Conservation (phyloP, 2,888 invertebrate genomes). For the Ophioninae sp. region DNA sequence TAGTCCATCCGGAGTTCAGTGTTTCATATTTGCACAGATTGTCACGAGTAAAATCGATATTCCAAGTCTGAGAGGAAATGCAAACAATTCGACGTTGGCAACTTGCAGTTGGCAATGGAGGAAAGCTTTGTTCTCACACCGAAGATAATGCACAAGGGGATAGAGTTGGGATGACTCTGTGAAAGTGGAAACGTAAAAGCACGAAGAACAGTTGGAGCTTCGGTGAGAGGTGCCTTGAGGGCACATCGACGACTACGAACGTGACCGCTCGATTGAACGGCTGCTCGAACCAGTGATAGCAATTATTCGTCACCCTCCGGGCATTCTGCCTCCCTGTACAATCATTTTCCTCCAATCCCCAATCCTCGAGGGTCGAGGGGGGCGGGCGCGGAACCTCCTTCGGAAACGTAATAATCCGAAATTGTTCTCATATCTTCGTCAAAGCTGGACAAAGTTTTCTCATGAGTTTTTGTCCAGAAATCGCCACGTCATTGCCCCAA, state of each 20-base stretch:
- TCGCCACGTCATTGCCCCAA: background rate
- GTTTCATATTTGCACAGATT: background rate
- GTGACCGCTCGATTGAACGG: conserved; percentile 47
- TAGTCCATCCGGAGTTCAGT: background rate
- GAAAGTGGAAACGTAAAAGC: conserved; percentile 10
- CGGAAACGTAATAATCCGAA: conserved; percentile 23
- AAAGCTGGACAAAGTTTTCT: background rate
- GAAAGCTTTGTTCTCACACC: background rate
- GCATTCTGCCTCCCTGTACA: conserved; percentile 23
- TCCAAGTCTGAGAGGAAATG: background rate
- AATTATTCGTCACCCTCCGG: conserved; percentile 56
- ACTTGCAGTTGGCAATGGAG: background rate
- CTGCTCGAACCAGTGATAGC: conserved; percentile 42
- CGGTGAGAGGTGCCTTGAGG: conserved; percentile 8
- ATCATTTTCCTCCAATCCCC: conserved; percentile 14
- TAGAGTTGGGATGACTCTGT: conserved; percentile 13
- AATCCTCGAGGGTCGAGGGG: background rate
- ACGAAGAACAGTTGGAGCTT: conserved; percentile 18
- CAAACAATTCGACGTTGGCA: background rate
- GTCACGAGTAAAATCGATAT: background rate
- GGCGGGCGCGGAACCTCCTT: background rate
- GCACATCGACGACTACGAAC: conserved; percentile 32
- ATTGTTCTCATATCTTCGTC: conserved; percentile 13
- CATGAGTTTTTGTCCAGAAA: background rate
- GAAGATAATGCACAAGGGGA: background rate